Evolutionary conservation across 2,113 vertebrate genomes (phyloP).

Genomic region (Climacteris rufus): DNA sequence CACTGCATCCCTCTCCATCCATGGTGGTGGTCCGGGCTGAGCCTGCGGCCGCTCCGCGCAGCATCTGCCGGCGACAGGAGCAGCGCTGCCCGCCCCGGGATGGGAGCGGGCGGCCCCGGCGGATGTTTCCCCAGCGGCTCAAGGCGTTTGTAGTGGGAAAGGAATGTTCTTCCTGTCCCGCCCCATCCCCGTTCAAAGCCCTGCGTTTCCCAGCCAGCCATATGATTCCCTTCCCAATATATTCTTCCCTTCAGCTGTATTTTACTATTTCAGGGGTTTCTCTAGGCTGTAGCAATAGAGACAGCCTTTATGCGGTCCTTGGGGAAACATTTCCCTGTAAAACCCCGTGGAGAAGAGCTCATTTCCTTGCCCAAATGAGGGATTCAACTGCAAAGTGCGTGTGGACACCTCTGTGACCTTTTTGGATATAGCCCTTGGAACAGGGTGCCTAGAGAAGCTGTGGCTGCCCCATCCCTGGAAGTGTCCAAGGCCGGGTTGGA

Average conservation of each 20-base stretch:
- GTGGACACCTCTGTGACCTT: accelerated
- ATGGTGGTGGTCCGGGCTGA: neutral
- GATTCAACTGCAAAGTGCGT: neutral
- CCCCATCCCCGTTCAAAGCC: neutral
- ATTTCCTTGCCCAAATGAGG: neutral
- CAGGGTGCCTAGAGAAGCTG: neutral
- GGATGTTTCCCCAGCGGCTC: neutral
- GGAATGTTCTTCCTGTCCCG: slow-evolving; percentile 50
- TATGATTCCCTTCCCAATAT: neutral
- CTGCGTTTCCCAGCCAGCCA: neutral
- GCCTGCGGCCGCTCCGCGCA: neutral
- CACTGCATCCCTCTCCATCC: neutral
- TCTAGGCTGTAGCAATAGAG: neutral
- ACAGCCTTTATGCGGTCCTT: neutral
- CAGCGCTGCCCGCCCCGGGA: neutral
- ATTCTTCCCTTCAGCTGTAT: neutral
- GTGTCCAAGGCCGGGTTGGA: neutral
- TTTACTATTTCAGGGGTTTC: neutral
- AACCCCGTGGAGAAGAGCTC: neutral
- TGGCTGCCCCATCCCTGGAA: neutral
- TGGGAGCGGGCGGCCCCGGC: neutral
- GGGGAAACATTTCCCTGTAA: neutral
- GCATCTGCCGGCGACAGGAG: neutral
- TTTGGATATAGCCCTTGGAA: neutral
- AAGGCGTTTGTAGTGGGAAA: slow-evolving; percentile 31